phyloP scores from a whole-genome alignment of 2,888 invertebrate species.

The Lamellibrachia columna region DNA sequence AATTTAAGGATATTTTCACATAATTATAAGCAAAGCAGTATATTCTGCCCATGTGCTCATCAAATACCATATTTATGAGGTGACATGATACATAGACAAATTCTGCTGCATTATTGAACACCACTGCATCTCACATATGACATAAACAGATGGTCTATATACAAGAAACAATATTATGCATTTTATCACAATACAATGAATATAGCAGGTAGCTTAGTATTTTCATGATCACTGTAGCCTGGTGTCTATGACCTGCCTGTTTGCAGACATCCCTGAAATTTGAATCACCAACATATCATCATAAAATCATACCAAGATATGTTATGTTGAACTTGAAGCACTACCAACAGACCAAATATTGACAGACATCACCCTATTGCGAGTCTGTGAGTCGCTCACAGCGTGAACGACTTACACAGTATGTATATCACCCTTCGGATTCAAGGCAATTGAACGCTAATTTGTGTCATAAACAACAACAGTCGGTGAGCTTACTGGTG shows the following conservation, averaged over 20 bases:
- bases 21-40: neutral
- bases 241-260: neutral
- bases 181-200: neutral
- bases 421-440: neutral
- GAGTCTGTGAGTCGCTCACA: neutral
- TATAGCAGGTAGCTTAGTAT: conserved; percentile 12
- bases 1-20: conserved; percentile 16
- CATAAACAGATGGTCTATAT: neutral
- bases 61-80: neutral
- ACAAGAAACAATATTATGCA: conserved; percentile 12
- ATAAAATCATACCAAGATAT: conserved; percentile 8
- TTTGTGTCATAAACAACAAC: conserved; percentile 5
- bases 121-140: neutral
- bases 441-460: neutral
- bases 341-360: neutral
- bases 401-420: neutral
- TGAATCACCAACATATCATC: neutral
- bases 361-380: neutral
- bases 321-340: neutral
- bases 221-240: neutral
- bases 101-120: conserved; percentile 3
- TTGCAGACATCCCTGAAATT: conserved; percentile 9
- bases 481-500: neutral
- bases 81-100: conserved; percentile 8
- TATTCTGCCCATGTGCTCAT: neutral